A percentile compares a stretch with the other conserved stretches of the same genome.
Evolutionary conservation across 1,140 invertebrate genomes (phyloP).

Genomic region (Leptopilina clavipes): DNA sequence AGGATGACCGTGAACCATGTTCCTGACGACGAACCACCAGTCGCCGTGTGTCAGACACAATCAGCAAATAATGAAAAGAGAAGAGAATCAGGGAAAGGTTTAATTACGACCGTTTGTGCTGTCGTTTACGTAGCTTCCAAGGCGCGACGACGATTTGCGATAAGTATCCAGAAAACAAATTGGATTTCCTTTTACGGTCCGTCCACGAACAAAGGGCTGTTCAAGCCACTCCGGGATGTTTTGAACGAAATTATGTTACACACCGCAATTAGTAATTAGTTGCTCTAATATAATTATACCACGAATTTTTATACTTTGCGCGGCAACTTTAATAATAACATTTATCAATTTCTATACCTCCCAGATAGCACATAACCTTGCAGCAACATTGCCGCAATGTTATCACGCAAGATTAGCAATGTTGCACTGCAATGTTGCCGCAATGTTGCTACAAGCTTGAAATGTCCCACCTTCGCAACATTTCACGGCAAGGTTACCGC

Average conservation of each 20-base stretch:
- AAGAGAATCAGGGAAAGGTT: constrained; percentile 40
- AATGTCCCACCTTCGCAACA: too few species aligned
- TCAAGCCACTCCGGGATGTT: constrained; percentile 19
- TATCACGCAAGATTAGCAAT: too few species aligned
- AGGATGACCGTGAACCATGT: constrained; percentile 26
- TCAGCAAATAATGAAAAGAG: constrained; percentile 27
- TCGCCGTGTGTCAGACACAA: constrained; percentile 29
- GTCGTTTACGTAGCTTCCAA: constrained; percentile 34
- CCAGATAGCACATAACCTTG: too few species aligned
- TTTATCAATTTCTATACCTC: too few species aligned
- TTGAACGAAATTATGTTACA: too few species aligned
- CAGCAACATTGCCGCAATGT: too few species aligned
- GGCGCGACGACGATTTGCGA: constrained; percentile 51
- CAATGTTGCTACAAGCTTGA: too few species aligned
- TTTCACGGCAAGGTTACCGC: too few species aligned
- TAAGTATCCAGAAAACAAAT: constrained; percentile 62
- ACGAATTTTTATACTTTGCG: too few species aligned
- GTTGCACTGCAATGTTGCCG: too few species aligned
- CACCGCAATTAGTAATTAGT: too few species aligned
- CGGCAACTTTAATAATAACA: too few species aligned
- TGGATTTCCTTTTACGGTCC: constrained; percentile 59
- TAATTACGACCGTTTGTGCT: constrained; percentile 52
- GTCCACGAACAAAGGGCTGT: constrained; percentile 48
- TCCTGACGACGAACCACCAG: constrained; percentile 14
- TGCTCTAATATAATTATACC: constrained; percentile 14